Conservation (phyloP, 2,113 vertebrate genomes). For the Hylia prasina region DNA sequence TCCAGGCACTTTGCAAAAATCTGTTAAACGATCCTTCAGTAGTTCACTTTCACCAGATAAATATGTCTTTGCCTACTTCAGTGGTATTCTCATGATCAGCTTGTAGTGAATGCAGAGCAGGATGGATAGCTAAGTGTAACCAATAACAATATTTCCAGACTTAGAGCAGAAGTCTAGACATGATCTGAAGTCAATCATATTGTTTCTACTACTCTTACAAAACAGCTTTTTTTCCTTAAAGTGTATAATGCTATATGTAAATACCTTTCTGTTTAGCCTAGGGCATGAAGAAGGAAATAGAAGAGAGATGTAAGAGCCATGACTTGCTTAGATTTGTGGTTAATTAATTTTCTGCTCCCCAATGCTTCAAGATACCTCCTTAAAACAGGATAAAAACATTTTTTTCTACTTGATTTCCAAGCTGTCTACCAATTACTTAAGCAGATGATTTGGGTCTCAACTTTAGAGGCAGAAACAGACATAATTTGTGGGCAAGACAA, state of each 20-base stretch:
- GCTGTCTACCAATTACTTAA: neutral
- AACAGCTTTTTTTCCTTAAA: neutral
- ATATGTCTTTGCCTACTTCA: neutral
- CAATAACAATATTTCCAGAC: neutral
- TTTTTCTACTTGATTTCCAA: neutral
- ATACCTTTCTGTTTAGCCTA: neutral
- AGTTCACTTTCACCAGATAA: neutral
- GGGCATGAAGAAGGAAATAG: neutral
- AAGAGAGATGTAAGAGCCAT: neutral
- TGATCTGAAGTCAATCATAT: neutral
- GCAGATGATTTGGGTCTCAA: neutral
- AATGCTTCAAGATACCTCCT: neutral
- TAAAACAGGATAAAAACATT: neutral
- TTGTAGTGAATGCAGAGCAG: neutral
- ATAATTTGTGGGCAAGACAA: neutral
- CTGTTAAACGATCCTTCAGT: neutral
- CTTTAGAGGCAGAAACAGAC: neutral
- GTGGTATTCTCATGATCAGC: neutral
- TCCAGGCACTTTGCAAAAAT: neutral
- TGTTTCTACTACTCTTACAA: neutral
- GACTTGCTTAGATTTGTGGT: neutral
- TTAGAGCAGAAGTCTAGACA: neutral
- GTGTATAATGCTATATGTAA: neutral
- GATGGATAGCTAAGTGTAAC: neutral
- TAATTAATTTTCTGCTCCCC: neutral